Evolutionary conservation across 2,113 vertebrate species (phyloP).

Genomic region (Istiophorus platypterus): DNA sequence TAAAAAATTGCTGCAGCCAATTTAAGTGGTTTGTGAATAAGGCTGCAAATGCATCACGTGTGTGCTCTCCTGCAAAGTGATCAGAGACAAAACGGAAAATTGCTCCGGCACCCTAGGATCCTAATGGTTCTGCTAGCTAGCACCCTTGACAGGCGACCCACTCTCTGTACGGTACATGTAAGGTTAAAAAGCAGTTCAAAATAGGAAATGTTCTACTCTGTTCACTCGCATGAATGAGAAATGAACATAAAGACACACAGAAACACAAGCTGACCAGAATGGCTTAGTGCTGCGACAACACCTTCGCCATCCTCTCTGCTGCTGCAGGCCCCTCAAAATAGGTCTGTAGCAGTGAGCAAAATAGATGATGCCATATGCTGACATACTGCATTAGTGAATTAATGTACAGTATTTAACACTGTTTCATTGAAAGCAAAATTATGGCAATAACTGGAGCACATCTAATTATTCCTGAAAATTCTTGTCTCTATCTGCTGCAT

Average conservation of each 20-base stretch:
- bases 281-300: slow-evolving; percentile 46
- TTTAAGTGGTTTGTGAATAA: slow-evolving; percentile 19
- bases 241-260: neutral
- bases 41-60: slow-evolving; percentile 38
- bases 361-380: slow-evolving; percentile 49
- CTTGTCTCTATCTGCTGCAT: neutral
- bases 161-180: slow-evolving; percentile 21
- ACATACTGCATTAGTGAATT: slow-evolving; percentile 35
- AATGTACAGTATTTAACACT: neutral
- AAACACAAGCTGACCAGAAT: slow-evolving; percentile 11
- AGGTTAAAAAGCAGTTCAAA: slow-evolving; percentile 52
- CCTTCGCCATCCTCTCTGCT: slow-evolving; percentile 18
- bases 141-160: slow-evolving; percentile 44
- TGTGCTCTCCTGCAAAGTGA: slow-evolving; percentile 16
- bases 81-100: slow-evolving; percentile 34
- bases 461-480: slow-evolving; percentile 2
- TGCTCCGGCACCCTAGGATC: neutral
- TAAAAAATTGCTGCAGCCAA: slow-evolving; percentile 1
- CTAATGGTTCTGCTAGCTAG: slow-evolving; percentile 31
- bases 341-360: slow-evolving; percentile 35
- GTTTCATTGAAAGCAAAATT: slow-evolving; percentile 22
- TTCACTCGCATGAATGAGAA: slow-evolving; percentile 36
- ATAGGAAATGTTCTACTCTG: slow-evolving; percentile 29
- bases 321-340: slow-evolving; percentile 52
- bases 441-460: slow-evolving; percentile 17